Base-by-base conservation (phyloP, 1,140 invertebrate species). In the Hyles vespertilio region DNA sequence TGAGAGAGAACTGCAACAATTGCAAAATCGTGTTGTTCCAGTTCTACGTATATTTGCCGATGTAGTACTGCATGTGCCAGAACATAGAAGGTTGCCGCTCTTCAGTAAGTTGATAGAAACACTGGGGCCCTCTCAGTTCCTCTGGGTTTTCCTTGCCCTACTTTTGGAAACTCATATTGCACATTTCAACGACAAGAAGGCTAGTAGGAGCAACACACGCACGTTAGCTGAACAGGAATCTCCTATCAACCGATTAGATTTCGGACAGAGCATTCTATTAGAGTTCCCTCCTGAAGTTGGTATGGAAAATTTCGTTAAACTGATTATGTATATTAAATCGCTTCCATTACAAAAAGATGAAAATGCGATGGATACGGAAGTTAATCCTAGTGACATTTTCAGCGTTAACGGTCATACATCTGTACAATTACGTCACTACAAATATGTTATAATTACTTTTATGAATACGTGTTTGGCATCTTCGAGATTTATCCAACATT, bases 11-110 rank as follows among this genome's bases (percentile, higher is more conserved):
- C 51, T 90, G 5, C 77, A 87, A 33, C 79, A 91, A 36, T 62
- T 83, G 51, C 80, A 90, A 62, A 77, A 77, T 44, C 80, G 83
- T n/a, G 89, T 94, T 2, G 91, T 93, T 12, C 91, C 92, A 8
- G 92, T 97, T 44, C 89, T 98, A n/a, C 91, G 96, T 33, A 95
- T 98, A 22, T 99, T 99, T 86, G 94, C 96, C 0, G 94, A 96
- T 74, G 95, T 96, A 1, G 91, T 97, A 22, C 90, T 95, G 1
- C 96, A 98, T 86, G 96, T 99, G 50, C 97, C 97, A 0, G 93
- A 95, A 70, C 97, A 99, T 87, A 91, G 97, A 46, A 89, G 96
- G 45, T 82, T 94, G 34, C 93, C 94, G 0, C 79, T 98, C 1
- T 98, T 98, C 64, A 91, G 91, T 3, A 96, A 96, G 63, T 84